These are phyloP conservation scores for Kryphioiulus occultus DNA, from an alignment of 2,888 invertebrate genomes.

Conservation along the genomic window DNA sequence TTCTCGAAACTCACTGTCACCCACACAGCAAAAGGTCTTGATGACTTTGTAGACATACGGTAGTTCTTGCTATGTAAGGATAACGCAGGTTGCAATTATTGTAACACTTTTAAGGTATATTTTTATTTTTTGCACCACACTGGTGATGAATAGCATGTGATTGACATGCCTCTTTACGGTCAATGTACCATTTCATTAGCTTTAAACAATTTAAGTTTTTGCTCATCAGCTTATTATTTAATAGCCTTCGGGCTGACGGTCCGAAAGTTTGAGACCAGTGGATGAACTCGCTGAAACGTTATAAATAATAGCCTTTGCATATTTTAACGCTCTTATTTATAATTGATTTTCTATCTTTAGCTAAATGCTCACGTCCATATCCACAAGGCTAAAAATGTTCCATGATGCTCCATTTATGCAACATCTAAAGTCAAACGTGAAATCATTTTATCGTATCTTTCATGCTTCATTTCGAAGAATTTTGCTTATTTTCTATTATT, in stretches of 20 bases:
- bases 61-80: conserved; percentile 52
- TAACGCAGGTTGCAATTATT: conserved; percentile 47
- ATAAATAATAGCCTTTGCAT: no score
- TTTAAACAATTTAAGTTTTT: conserved; percentile 17
- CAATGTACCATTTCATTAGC: conserved; percentile 39
- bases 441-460: no score
- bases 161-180: conserved; percentile 35
- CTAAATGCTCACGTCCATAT: no score
- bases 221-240: neutral
- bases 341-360: no score
- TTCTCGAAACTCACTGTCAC: neutral
- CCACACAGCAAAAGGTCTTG: neutral
- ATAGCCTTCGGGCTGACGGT: neutral
- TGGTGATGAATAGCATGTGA: conserved; percentile 46
- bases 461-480: no score
- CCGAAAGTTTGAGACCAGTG: neutral
- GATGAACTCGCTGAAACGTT: no score
- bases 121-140: conserved; percentile 50
- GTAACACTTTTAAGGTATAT: conserved; percentile 46
- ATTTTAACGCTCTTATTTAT: no score
- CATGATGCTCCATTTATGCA: no score
- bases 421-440: no score
- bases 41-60: conserved; percentile 20
- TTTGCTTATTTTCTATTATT: no score
- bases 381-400: no score